Percentiles rank a stretch among this genome's conserved stretches.
phyloP scores from a whole-genome alignment of 2,797 vertebrate species.

The Huso huso region DNA sequence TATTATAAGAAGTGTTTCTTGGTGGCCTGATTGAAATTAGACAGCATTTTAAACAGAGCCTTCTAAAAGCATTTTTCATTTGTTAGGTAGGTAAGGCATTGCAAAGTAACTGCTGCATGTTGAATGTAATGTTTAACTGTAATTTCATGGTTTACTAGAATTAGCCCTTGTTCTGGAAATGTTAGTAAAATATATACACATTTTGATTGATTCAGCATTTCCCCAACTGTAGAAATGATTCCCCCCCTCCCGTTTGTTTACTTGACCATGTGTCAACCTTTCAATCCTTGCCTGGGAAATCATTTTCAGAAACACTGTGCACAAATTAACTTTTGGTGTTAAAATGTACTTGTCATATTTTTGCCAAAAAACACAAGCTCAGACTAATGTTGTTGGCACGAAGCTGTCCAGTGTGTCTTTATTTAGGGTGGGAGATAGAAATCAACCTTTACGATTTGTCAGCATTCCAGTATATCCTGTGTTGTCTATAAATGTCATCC shows the following conservation, averaged over 20 bases:
- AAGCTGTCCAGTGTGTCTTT: too few species aligned
- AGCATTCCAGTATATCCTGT: too few species aligned
- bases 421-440: too few species aligned
- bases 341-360: not conserved
- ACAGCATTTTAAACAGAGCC: slow-evolving; percentile 11
- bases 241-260: not conserved
- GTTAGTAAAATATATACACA: slow-evolving; percentile 20
- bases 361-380: not conserved
- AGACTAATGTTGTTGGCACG: too few species aligned
- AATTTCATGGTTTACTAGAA: slow-evolving; percentile 21
- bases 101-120: slow-evolving; percentile 1
- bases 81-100: slow-evolving; percentile 13
- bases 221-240: slow-evolving; percentile 13
- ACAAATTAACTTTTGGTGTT: not conserved
- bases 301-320: not conserved
- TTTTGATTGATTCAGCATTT: slow-evolving; percentile 6
- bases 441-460: too few species aligned
- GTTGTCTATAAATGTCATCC: too few species aligned
- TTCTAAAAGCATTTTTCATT: slow-evolving; percentile 8
- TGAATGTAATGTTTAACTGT: slow-evolving; percentile 8
- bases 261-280: slow-evolving; percentile 9
- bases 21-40: not conserved
- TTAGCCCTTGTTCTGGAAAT: slow-evolving; percentile 10
- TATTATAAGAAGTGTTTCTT: too few species aligned
- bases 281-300: not conserved